Evolutionary conservation across 2,113 vertebrate genomes (phyloP).

Genomic region (Lynx canadensis): DNA sequence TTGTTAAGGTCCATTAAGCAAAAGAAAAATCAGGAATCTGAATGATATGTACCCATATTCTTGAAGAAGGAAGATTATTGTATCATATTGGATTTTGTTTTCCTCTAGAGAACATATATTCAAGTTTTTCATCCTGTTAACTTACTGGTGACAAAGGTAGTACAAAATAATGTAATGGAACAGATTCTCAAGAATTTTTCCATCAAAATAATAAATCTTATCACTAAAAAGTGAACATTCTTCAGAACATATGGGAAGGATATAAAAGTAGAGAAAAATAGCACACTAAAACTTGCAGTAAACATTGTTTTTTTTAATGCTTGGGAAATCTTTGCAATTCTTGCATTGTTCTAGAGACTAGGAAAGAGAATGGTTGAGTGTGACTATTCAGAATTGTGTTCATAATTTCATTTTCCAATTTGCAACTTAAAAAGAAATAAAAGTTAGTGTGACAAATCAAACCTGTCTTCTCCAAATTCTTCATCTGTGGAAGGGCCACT

Average conservation of each 20-base stretch:
- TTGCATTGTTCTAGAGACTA: neutral
- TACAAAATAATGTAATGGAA: neutral
- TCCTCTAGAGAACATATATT: neutral
- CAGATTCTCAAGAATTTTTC: neutral
- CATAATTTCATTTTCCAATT: constrained; percentile 40
- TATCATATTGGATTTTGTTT: neutral
- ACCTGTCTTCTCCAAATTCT: neutral
- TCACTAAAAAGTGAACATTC: neutral
- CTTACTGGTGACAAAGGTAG: neutral
- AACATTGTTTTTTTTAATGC: neutral
- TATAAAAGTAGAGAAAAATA: constrained; percentile 14
- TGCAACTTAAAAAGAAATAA: neutral
- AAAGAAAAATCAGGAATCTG: neutral
- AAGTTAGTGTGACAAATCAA: neutral
- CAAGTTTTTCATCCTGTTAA: neutral
- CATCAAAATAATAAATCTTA: constrained; percentile 12
- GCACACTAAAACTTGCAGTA: neutral
- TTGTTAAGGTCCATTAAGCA: neutral
- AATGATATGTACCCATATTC: neutral
- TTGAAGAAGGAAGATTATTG: neutral
- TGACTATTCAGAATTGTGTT: neutral
- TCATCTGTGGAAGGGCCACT: neutral
- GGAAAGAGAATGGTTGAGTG: neutral
- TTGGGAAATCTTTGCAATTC: neutral
- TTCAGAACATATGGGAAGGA: neutral